Evolutionary conservation across 2,797 vertebrate species (phyloP).

Genomic region (Sebastes trivittatus): DNA sequence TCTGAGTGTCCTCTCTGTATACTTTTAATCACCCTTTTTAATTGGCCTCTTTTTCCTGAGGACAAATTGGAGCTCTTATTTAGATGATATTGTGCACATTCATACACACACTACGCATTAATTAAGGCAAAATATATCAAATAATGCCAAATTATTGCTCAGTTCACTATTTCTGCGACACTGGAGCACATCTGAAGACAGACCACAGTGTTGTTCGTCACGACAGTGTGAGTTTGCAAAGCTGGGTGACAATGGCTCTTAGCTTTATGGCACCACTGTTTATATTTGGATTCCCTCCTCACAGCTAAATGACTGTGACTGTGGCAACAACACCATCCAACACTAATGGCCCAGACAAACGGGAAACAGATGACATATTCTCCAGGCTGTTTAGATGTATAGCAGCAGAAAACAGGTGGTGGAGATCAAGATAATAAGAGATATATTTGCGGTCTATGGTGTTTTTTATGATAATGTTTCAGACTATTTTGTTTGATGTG

Average conservation of each 20-base stretch:
- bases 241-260: conserved; percentile 68
- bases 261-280: conserved; percentile 70
- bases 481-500: not conserved
- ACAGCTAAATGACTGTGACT: conserved; percentile 63
- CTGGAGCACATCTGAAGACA: conserved; percentile 13
- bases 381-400: not conserved
- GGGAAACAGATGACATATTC: not conserved
- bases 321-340: conserved; percentile 15
- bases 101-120: not conserved
- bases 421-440: not conserved
- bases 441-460: not conserved
- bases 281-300: conserved; percentile 69
- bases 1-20: conserved; percentile 16
- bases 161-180: not conserved
- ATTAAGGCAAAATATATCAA: not conserved
- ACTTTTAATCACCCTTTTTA: not conserved
- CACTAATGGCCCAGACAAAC: conserved; percentile 6
- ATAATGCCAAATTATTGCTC: not conserved
- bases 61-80: not conserved
- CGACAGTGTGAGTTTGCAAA: conserved; percentile 70
- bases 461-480: not conserved
- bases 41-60: conserved; percentile 6
- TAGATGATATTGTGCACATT: not conserved
- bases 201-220: conserved; percentile 49
- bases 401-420: not conserved